phyloP scores from a whole-genome alignment of 2,888 invertebrate genomes.

The Dryobota labecula region DNA sequence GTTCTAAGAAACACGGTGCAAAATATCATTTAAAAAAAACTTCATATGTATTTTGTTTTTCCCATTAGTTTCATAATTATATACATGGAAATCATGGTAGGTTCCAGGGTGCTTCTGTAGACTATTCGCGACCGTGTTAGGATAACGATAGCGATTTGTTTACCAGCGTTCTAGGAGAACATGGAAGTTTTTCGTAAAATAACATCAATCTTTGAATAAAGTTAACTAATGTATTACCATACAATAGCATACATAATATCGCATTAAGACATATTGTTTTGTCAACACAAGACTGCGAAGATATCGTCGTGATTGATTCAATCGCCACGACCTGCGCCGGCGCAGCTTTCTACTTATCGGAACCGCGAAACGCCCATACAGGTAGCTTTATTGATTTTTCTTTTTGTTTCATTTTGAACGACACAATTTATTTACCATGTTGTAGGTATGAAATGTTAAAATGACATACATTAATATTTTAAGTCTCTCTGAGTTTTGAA shows the following conservation, averaged over 20 bases:
- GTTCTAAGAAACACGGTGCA: neutral
- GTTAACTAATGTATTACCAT: neutral
- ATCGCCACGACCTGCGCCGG: constrained; percentile 47
- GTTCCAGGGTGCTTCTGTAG: neutral
- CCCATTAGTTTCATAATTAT: neutral
- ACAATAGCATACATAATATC: constrained; percentile 8
- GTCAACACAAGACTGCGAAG: constrained; percentile 43
- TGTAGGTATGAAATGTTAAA: neutral
- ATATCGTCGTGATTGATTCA: constrained; percentile 55
- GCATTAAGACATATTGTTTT: constrained; percentile 43
- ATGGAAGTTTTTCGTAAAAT: neutral
- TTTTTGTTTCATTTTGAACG: constrained; percentile 37
- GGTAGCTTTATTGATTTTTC: constrained; percentile 56
- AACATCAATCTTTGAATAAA: constrained; percentile 6
- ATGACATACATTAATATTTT: neutral
- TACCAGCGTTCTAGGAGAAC: neutral
- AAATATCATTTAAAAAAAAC: neutral
- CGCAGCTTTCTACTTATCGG: constrained; percentile 59
- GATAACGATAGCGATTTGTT: neutral
- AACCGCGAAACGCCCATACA: constrained; percentile 46
- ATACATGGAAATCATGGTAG: neutral
- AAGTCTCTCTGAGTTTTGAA: neutral
- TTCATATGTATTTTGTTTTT: no score
- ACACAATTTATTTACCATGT: constrained; percentile 17
- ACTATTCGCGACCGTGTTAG: neutral